phyloP scores from a whole-genome alignment of 2,797 vertebrate genomes.

The Tachyglossus aculeatus region DNA sequence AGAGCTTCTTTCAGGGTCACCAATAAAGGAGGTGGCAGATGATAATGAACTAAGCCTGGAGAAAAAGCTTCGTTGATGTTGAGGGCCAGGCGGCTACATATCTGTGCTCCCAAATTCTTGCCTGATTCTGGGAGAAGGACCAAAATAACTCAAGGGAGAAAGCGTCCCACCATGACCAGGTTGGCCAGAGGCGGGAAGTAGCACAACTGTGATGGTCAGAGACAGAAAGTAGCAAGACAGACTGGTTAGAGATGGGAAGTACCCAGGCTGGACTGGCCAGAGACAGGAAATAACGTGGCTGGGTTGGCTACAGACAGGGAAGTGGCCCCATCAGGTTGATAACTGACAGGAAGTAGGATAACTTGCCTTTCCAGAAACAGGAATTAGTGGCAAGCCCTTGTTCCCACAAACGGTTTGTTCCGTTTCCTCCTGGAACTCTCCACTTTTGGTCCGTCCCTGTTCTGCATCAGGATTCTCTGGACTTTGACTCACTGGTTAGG shows the following conservation, averaged over 20 bases:
- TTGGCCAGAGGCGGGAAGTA: background rate
- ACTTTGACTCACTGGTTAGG: slow-evolving; percentile 9
- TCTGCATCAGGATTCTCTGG: background rate
- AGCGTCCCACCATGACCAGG: background rate
- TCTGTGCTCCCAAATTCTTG: background rate
- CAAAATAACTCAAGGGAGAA: background rate
- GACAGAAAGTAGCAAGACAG: no score
- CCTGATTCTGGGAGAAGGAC: background rate
- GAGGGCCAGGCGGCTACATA: background rate
- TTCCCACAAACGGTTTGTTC: no score
- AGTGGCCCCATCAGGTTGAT: no score
- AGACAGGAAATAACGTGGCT: no score
- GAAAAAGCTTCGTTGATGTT: background rate
- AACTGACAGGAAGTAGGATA: no score
- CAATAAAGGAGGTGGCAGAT: background rate
- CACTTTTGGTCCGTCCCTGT: background rate
- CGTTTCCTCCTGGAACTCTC: no score
- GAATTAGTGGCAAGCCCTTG: no score
- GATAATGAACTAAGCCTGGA: background rate
- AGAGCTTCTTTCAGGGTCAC: background rate
- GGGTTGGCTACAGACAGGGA: no score
- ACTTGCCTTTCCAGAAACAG: no score
- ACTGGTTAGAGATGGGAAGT: no score
- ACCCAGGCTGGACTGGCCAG: no score
- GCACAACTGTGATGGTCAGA: no score